phyloP scores from a whole-genome alignment of 1,140 invertebrate species.

The Lucilia cuprina region DNA sequence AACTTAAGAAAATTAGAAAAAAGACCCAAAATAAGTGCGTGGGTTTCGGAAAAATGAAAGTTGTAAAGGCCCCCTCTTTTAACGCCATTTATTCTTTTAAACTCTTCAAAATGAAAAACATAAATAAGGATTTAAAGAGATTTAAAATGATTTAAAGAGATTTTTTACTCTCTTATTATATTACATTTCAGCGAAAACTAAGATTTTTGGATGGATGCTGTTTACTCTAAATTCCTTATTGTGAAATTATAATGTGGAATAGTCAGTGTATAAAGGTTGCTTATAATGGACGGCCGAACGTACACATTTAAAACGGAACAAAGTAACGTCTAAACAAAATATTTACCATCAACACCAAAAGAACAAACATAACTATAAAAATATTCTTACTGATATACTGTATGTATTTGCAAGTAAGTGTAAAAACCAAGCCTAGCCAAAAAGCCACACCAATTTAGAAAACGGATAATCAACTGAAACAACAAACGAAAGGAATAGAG shows the following conservation, averaged over 20 bases:
- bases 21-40: too few species aligned
- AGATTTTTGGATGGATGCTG: constrained; percentile 11
- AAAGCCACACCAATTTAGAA: not conserved
- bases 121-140: not conserved
- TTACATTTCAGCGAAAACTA: not conserved
- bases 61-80: too few species aligned
- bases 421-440: not conserved
- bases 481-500: not conserved
- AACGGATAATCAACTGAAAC: too few species aligned
- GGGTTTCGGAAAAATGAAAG: too few species aligned
- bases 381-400: not conserved
- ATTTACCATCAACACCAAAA: not conserved
- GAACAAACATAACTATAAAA: not conserved
- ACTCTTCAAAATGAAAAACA: not conserved
- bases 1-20: too few species aligned
- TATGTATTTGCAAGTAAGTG: not conserved
- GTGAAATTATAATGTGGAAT: too few species aligned
- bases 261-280: not conserved
- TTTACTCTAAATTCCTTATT: too few species aligned
- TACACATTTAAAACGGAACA: not conserved
- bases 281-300: not conserved
- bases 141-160: not conserved
- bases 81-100: too few species aligned
- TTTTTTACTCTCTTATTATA: not conserved
- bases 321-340: not conserved